Percentiles rank a stretch among this genome's conserved stretches.
Conservation (phyloP, 2,113 vertebrate species). For the Oceanodroma tethys region DNA sequence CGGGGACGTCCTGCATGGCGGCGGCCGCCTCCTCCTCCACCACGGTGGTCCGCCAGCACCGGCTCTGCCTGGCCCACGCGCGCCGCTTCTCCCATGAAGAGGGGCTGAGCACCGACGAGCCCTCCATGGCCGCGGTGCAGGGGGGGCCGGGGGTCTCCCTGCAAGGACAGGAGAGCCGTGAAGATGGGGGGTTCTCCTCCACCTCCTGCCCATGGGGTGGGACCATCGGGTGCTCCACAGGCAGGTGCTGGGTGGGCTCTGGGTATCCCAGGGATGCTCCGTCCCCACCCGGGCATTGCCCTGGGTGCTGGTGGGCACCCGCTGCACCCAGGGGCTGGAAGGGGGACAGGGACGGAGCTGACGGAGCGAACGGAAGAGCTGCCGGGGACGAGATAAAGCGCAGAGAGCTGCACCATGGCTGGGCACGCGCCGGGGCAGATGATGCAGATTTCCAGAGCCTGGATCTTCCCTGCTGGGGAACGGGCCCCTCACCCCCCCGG, state of each 20-base stretch:
- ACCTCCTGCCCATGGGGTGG: not conserved
- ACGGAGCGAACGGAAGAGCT: not conserved
- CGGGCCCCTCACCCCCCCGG: rapidly evolving
- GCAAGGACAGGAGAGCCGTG: not conserved
- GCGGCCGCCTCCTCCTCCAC: constrained; percentile 50
- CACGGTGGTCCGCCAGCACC: constrained; percentile 69
- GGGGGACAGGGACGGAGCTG: not conserved
- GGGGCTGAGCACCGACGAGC: constrained; percentile 38
- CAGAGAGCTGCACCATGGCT: not conserved
- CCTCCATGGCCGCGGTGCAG: constrained; percentile 26
- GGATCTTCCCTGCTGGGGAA: not conserved
- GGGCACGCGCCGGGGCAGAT: not conserved
- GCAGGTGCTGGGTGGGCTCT: not conserved
- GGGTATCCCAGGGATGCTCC: not conserved
- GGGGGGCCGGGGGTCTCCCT: not conserved
- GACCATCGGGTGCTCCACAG: not conserved
- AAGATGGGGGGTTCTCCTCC: not conserved
- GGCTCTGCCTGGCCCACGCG: constrained; percentile 80
- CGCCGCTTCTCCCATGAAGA: constrained; percentile 73
- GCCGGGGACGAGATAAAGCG: not conserved
- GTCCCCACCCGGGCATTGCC: not conserved
- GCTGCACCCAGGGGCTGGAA: not conserved
- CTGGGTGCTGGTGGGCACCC: not conserved
- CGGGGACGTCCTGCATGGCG: not conserved
- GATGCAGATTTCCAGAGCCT: not conserved